Conservation (phyloP, 92 coral and sea anemone genomes). For the Heteractis magnifica region DNA sequence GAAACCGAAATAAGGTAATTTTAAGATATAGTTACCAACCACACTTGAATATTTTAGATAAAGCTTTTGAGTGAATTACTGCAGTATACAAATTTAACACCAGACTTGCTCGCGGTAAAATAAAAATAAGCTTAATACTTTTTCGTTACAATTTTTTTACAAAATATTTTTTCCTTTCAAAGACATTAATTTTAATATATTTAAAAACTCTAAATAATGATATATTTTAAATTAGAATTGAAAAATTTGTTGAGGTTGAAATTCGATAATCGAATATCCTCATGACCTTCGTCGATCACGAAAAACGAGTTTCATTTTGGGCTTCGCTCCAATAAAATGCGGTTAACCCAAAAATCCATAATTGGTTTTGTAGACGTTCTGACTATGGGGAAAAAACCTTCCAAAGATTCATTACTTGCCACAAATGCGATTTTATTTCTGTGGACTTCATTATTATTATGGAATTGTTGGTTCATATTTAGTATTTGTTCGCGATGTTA, state of each 20-base stretch:
- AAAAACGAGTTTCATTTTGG: background rate
- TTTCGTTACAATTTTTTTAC: background rate
- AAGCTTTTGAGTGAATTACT: no score
- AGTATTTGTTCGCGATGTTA: constrained; percentile 4
- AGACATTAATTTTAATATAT: background rate
- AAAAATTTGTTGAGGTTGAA: background rate
- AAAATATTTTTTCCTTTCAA: background rate
- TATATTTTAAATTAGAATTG: background rate
- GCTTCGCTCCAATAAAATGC: background rate
- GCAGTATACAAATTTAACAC: background rate
- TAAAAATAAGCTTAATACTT: background rate
- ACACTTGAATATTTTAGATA: background rate
- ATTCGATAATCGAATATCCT: background rate
- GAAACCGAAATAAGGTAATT: constrained; percentile 52
- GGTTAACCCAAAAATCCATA: background rate
- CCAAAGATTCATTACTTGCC: background rate
- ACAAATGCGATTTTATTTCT: background rate
- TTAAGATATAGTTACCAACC: background rate
- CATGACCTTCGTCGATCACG: constrained; percentile 11
- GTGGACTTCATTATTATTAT: background rate
- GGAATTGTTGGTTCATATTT: background rate
- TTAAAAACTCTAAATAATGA: background rate
- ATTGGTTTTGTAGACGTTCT: background rate
- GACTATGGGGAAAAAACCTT: background rate
- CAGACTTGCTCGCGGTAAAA: background rate